phyloP scores from a whole-genome alignment of 2,888 invertebrate genomes.

The Epistrophe eligans region DNA sequence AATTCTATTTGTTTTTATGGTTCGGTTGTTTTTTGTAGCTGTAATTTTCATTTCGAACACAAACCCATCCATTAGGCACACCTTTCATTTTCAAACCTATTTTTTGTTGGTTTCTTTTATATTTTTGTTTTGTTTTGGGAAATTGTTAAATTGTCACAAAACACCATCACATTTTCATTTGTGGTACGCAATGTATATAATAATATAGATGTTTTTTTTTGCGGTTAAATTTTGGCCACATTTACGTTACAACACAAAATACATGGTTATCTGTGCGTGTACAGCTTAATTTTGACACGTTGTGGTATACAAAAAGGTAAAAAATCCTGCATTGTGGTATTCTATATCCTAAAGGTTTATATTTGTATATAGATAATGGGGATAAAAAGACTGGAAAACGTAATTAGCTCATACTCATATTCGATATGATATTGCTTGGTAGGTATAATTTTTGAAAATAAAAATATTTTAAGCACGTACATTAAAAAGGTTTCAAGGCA shows the following conservation, averaged over 20 bases:
- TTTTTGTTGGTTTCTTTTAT: neutral
- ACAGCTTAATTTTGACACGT: slow-evolving; percentile 23
- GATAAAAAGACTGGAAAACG: neutral
- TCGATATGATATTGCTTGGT: no score
- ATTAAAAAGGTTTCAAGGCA: no score
- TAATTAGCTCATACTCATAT: neutral
- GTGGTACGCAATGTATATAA: neutral
- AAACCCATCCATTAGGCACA: slow-evolving; percentile 39
- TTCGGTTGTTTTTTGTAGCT: slow-evolving; percentile 13
- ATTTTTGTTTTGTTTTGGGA: neutral
- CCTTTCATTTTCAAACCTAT: slow-evolving; percentile 20
- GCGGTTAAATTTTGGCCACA: neutral
- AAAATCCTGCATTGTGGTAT: neutral
- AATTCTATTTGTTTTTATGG: slow-evolving; percentile 20
- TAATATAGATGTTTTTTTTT: neutral
- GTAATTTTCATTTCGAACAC: slow-evolving; percentile 19
- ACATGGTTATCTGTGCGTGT: neutral
- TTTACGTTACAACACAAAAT: neutral
- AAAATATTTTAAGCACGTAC: no score
- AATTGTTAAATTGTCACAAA: slow-evolving; percentile 25
- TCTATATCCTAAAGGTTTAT: neutral
- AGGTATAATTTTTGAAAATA: no score
- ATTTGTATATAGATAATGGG: neutral
- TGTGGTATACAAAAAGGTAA: neutral
- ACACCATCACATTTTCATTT: slow-evolving; percentile 11